Conservation (phyloP, 1,140 invertebrate genomes). For the Zeugodacus cucurbitae region DNA sequence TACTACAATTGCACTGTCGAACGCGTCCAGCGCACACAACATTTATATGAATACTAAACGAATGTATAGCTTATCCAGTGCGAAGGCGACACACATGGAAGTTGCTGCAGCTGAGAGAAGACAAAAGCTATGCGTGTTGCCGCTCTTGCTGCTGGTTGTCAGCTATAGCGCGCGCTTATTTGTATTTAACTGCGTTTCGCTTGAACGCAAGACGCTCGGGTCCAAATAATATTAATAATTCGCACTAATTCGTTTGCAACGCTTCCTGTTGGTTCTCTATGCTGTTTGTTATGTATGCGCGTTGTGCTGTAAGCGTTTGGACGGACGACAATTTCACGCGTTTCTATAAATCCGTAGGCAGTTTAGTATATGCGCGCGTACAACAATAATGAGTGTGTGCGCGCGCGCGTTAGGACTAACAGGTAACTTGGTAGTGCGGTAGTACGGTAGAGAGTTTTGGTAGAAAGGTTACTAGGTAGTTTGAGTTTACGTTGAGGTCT, state of each 20-base stretch:
- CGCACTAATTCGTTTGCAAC: neutral
- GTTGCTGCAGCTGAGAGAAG: too few species aligned
- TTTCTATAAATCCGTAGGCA: neutral
- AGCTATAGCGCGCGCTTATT: neutral
- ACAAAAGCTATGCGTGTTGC: too few species aligned
- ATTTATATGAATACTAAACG: slow-evolving; percentile 3
- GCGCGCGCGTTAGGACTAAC: neutral
- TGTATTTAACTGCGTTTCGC: neutral
- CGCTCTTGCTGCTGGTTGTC: neutral
- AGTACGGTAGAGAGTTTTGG: neutral
- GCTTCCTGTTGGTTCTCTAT: neutral
- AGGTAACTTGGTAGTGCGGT: neutral
- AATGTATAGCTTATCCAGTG: neutral
- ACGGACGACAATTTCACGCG: neutral
- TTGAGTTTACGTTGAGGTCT: neutral
- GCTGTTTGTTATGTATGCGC: too few species aligned
- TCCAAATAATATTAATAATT: neutral
- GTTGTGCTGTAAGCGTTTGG: neutral
- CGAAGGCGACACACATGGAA: neutral
- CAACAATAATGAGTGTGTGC: too few species aligned
- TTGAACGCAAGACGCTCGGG: neutral
- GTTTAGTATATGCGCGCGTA: neutral
- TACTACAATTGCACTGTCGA: neutral
- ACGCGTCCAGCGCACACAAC: slow-evolving; percentile 6
- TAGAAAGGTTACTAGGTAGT: neutral